Evolutionary conservation across 2,797 vertebrate genomes (phyloP).

Genomic region (Emys orbicularis): DNA sequence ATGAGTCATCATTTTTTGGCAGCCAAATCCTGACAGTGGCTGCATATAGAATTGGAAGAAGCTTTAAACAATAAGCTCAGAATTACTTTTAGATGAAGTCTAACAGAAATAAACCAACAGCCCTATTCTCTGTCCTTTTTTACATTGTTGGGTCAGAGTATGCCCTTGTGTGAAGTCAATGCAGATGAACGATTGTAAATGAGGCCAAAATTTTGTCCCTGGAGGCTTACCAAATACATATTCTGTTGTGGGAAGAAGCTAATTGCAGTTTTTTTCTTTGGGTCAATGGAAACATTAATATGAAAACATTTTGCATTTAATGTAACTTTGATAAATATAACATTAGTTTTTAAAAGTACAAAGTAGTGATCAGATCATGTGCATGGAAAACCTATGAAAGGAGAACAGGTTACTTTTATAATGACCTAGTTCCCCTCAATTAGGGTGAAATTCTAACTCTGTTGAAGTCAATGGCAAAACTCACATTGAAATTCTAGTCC

Average conservation of each 20-base stretch:
- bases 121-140: conserved; percentile 15
- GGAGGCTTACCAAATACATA: background rate
- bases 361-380: background rate
- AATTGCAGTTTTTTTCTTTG: background rate
- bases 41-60: conserved; percentile 41
- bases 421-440: background rate
- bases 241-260: background rate
- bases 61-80: conserved; percentile 47
- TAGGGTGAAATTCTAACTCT: background rate
- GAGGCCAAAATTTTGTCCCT: background rate
- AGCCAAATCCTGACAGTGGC: conserved; percentile 2
- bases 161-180: conserved; percentile 36
- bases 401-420: background rate
- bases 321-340: background rate
- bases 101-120: conserved; percentile 49
- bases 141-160: conserved; percentile 40
- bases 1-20: conserved; percentile 41
- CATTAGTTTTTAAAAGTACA: background rate
- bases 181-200: background rate
- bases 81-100: conserved; percentile 54
- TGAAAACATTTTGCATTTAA: background rate
- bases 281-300: background rate
- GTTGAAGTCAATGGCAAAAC: background rate
- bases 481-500: background rate
- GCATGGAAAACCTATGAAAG: background rate